phyloP scores from a whole-genome alignment of 1,140 invertebrate genomes.

The Paraescarpia echinospica region DNA sequence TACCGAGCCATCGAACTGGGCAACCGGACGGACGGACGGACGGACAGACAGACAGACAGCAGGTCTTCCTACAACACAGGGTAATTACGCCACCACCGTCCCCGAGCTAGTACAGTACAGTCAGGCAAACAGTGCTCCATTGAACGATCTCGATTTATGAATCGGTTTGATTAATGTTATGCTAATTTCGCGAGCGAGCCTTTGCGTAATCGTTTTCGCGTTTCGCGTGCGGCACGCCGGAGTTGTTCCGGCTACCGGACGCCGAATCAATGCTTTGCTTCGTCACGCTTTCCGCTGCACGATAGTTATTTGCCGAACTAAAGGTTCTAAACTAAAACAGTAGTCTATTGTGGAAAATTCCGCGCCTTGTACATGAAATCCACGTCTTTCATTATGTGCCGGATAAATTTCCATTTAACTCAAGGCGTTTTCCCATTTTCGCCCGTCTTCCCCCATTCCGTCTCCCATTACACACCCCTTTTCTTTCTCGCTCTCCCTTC shows the following conservation, averaged over 20 bases:
- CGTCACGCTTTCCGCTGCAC: not conserved
- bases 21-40: not conserved
- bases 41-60: not conserved
- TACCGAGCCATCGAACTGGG: not conserved
- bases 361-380: not conserved
- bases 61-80: too few species aligned
- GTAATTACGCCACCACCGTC: not conserved
- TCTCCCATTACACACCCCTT: not conserved
- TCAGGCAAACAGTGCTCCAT: not conserved
- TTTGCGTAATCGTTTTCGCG: not conserved
- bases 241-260: not conserved
- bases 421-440: too few species aligned
- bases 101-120: not conserved
- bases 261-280: not conserved
- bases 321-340: not conserved
- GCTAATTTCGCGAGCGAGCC: not conserved
- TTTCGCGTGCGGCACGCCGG: not conserved
- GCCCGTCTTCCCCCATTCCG: not conserved
- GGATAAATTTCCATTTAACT: not conserved
- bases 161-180: constrained; percentile 1
- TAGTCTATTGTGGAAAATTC: not conserved
- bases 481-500: not conserved
- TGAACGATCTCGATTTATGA: not conserved
- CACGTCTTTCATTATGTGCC: not conserved
- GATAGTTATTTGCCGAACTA: not conserved